Conservation (phyloP, 2,797 vertebrate species). For the Alosa sapidissima region DNA sequence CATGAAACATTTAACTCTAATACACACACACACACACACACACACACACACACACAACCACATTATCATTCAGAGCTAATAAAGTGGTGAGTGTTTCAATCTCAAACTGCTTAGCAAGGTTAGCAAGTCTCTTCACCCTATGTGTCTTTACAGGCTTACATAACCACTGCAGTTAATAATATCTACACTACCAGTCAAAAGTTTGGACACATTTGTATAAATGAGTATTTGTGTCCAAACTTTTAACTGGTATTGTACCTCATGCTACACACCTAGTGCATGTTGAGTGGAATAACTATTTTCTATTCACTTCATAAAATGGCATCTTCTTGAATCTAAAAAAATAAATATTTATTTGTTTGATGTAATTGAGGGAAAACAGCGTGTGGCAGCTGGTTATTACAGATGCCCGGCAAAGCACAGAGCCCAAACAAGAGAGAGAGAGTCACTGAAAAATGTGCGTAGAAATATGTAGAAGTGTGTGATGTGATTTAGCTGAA, state of each 20-base stretch:
- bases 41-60: not conserved
- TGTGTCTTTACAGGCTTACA: not conserved
- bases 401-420: not conserved
- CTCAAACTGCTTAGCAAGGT: too few relatives aligned
- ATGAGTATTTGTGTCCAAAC: too few relatives aligned
- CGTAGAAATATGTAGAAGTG: conserved; percentile 6
- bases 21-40: not conserved
- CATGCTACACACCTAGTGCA: not conserved
- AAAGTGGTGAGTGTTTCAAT: too few relatives aligned
- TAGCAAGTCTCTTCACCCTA: not conserved
- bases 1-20: conserved; percentile 9
- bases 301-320: not conserved
- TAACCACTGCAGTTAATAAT: not conserved
- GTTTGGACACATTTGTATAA: too few relatives aligned
- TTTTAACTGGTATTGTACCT: too few relatives aligned
- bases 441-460: not conserved
- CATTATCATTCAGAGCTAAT: not conserved
- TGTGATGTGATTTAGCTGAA: conserved; percentile 26
- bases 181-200: not conserved
- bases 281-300: not conserved
- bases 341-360: not conserved
- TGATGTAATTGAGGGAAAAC: conserved; percentile 14
- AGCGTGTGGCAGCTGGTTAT: not conserved
- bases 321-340: not conserved
- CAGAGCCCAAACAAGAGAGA: not conserved